Base-by-base conservation (phyloP, 2,113 vertebrate species). In the Gadus chalcogrammus region DNA sequence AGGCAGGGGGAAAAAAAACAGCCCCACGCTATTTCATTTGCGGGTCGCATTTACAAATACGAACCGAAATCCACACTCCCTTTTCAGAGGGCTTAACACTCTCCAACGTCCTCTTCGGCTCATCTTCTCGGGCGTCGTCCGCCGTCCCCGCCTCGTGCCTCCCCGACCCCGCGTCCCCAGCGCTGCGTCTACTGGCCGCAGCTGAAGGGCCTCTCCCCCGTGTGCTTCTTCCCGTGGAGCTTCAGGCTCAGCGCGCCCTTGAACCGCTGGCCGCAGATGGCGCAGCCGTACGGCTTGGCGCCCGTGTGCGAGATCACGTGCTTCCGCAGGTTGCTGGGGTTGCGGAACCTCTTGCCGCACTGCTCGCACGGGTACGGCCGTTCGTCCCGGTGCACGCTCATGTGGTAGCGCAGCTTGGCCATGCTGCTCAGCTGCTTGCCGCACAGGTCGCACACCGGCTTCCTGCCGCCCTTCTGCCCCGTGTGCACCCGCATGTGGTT, bases 331-430 rank as follows among this genome's bases (percentile, higher is more conserved):
- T 84, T 85, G 70, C 83, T 82, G 8, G 83, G 83, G 59, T 78
- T 81, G 52, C 77, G 79, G 84, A 89, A 90, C 71, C 61, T 80
- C 27, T 84, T 86, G 0, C 63, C 76, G 0, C 89, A 90, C 58
- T 66, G 82, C 3, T 75, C 62, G 18, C 89, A 90, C 59, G 48
- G 31, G 58, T 83, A 86, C 0, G 90, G 92, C 63, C 84, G 92
- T 67, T 88, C 89, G 2, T 91, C 92, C 0, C 89, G 91, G 78
- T 93, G 93, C 28, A 90, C 74, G 11, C 88, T 90, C 72, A 86
- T 89, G 68, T 93, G 93, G 5, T 88, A 91, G 13, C 90, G 92
- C 5, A 94, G 83, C 3, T 90, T 90, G 28, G 86, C 87, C 58
- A 73, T 82, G 18, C 89, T 85, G 59, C 88, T 78, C 56, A 94